phyloP scores from a whole-genome alignment of 2,888 invertebrate species.

The Sphaerophoria rueppellii region DNA sequence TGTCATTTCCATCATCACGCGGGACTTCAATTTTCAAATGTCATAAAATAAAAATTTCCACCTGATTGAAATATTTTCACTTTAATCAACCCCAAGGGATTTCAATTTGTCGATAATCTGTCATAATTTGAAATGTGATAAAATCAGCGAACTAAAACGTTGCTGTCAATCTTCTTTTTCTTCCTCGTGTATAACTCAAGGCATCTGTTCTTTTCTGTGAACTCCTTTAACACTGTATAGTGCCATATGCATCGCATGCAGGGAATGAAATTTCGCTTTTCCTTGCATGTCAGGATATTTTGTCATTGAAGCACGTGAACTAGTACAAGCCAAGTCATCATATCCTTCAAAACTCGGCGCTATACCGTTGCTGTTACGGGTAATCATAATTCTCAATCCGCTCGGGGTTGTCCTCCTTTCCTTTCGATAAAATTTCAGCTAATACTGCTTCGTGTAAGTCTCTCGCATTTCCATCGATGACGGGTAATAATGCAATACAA shows the following conservation, averaged over 20 bases:
- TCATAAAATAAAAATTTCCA: constrained; percentile 52
- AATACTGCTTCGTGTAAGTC: constrained; percentile 37
- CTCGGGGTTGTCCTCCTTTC: constrained; percentile 26
- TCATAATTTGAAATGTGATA: constrained; percentile 69
- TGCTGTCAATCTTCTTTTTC: constrained; percentile 31
- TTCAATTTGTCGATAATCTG: constrained; percentile 67
- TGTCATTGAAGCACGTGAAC: constrained; percentile 4
- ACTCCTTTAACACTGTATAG: not conserved
- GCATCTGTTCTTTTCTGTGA: constrained; percentile 9
- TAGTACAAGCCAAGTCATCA: constrained; percentile 34
- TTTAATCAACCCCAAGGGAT: constrained; percentile 70
- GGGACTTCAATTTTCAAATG: constrained; percentile 60
- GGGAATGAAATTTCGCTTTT: constrained; percentile 45
- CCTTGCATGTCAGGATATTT: constrained; percentile 35
- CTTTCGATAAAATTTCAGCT: not conserved
- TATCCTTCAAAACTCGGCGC: too few relatives aligned
- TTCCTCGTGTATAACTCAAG: constrained; percentile 5
- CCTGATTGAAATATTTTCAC: constrained; percentile 67
- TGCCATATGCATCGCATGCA: constrained; percentile 20
- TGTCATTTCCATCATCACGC: constrained; percentile 31
- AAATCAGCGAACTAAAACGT: constrained; percentile 65
- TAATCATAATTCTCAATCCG: constrained; percentile 34
- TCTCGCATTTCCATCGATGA: constrained; percentile 49
- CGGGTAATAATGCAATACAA: constrained; percentile 52
- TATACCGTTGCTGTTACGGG: constrained; percentile 16